These are phyloP conservation scores for Lagria hirta DNA, from an alignment of 2,888 invertebrate genomes.

Conservation along the genomic window DNA sequence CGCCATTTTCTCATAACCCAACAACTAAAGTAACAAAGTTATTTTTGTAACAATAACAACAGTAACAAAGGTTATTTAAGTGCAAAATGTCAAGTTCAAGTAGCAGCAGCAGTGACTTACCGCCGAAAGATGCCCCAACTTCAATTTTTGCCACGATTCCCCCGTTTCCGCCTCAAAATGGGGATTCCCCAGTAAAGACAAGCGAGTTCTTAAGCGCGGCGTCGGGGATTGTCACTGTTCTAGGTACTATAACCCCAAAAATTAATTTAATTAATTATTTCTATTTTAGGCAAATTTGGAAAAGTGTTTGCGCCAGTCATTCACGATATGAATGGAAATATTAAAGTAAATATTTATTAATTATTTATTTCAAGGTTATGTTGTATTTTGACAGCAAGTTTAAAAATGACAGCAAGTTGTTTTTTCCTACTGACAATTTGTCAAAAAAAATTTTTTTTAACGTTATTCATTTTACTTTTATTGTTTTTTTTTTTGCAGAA, in stretches of 20 bases:
- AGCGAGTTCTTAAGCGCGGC: slow-evolving; percentile 40
- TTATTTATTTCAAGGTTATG: no score
- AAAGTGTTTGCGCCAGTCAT: slow-evolving; percentile 72
- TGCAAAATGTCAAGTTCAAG: slow-evolving; percentile 20
- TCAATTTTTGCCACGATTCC: slow-evolving; percentile 15
- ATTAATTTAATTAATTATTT: no score
- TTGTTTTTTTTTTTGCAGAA: slow-evolving; percentile 53
- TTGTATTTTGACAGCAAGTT: not conserved
- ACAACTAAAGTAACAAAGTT: no score
- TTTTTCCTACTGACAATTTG: no score
- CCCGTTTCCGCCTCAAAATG: slow-evolving; percentile 2
- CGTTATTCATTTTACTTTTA: no score
- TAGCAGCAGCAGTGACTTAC: slow-evolving; percentile 10
- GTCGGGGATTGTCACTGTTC: slow-evolving; percentile 32
- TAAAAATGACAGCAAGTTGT: no score
- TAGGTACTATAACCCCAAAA: slow-evolving; percentile 33
- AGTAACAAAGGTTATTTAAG: no score
- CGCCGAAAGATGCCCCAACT: slow-evolving; percentile 13
- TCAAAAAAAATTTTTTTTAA: no score
- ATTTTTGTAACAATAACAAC: no score
- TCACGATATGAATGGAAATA: slow-evolving; percentile 76
- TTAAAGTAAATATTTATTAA: slow-evolving; percentile 68
- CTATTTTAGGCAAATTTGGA: slow-evolving; percentile 59
- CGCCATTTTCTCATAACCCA: no score
- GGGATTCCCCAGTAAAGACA: slow-evolving; percentile 35